Base-by-base conservation (phyloP, 30 jellyfish, hydroid and myxozoan genomes). In the Turritopsis dohrnii region DNA sequence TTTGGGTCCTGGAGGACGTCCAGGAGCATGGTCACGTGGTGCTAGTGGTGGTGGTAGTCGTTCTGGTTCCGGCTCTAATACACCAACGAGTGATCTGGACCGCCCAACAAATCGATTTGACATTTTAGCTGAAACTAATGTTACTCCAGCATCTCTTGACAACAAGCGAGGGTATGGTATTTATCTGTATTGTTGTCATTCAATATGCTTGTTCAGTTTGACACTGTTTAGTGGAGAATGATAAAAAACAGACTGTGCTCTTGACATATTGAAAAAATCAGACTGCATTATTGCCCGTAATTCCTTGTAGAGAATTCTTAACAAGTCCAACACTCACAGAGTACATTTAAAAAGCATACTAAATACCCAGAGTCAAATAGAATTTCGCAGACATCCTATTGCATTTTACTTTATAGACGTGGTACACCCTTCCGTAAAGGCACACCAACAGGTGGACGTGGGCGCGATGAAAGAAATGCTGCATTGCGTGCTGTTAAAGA, bases 1-100 rank as follows among this genome's bases (percentile, higher is more conserved):
- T 1, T 96, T 93, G 52, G 98, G 98, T 0, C 98, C 98, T 25
- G 96, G 96, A n/a, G 65, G 53, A 21, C 83, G 90, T 8, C 89
- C 89, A 17, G 93, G 94, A 9, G 84, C 95, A 0, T 88, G 98
- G 96, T 95, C 96, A 27, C 85, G 84, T 81, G 98, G 98, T 13
- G 93, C 98, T 60, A 88, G n/a, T n/a, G 98, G 96, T 22, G 89
- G 94, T 25, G 75, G 91, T 25, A 85, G 95, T 21, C 89, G 96
- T 16, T 82, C 92, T 30, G 86, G 88, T 52, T 84, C 88, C 41
- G 89, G 89, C 4, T 41, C 79, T 18, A 21, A 53, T 81, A 41
- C 87, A 21, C 54, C 89, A 30, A 30, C 80, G 19, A 54, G 52
- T 23, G 90, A 71, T 18, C n/a, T 52, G 24, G 69, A 75, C 3